Base-by-base conservation (phyloP, 1,140 invertebrate species). In the Asobara japonica region DNA sequence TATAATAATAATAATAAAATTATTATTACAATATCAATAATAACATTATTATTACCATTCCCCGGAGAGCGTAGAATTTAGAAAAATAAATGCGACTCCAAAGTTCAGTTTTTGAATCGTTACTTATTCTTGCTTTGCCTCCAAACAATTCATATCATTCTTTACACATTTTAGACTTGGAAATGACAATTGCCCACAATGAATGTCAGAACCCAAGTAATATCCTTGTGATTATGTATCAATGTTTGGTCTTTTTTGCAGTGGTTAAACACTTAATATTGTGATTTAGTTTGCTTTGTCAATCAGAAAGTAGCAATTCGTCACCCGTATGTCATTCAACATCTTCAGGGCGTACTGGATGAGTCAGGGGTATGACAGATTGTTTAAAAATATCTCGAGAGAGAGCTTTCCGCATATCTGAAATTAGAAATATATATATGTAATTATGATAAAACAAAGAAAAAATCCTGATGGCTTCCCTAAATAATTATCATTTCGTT, bases 361-460 rank as follows among this genome's bases (percentile, higher is more conserved):
- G 96, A 70, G 92, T 89, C 78, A 98, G 87, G 38, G 97, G 97
- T 89, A 99, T 93, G 18, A 99, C 92, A 20, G 97, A 99, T 86
- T 96, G 96, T 83, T 96, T 97, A 74, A 95, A 92, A 0, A 94
- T 90, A 89, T 99, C 98, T 87, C 95, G 90, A 1, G 97, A 96
- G 78, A 98, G 89, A 0, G 97, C 97, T 91, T 99, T 99, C 81
- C 98, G 91, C 98, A 99, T 99, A 91, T 99, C 97, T 98, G 87
- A 1, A 80, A 78, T 27, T 29, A 56, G 29, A 60, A n/a, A 20
- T 62, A 71, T 16, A 62, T 11, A 65, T 29, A n/a, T 72, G 33
- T 31, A 62, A 71, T 67, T 11, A 72, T 61, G 69, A 69, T 36
- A 51, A 45, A 20, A 38, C 16, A 65, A 20, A 4, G 7, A 20